Evolutionary conservation across 2,888 invertebrate genomes (phyloP).

Genomic region (Teleiodes luculella): DNA sequence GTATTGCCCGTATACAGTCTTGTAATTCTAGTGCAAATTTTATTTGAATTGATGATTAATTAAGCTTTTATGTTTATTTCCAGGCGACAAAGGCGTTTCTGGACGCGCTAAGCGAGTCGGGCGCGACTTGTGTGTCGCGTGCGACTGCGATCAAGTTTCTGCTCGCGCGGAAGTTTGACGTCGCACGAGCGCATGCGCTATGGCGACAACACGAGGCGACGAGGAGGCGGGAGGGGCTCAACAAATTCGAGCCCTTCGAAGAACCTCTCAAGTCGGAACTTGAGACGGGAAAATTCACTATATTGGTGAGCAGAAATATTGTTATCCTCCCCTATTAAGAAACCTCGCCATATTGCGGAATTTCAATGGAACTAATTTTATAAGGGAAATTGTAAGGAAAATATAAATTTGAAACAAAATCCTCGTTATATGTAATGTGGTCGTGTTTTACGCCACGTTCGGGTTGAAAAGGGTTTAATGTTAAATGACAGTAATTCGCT

Average conservation of each 20-base stretch:
- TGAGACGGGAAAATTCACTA: conserved; percentile 96
- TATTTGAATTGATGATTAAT: no score
- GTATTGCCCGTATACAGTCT: no score
- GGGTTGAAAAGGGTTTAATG: no score
- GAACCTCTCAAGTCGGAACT: conserved; percentile 92
- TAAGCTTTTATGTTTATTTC: conserved; percentile 30
- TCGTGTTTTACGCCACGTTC: no score
- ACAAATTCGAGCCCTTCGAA: conserved; percentile 87
- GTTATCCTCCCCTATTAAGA: no score
- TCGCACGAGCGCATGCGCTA: conserved; percentile 91
- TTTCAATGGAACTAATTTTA: no score
- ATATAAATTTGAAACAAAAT: no score
- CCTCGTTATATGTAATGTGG: no score
- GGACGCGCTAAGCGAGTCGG: conserved; percentile 83
- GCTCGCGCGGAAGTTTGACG: conserved; percentile 96
- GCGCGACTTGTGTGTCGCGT: conserved; percentile 81
- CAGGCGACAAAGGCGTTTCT: conserved; percentile 91
- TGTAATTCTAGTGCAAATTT: no score
- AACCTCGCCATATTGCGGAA: no score
- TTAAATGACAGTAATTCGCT: background rate
- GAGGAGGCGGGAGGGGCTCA: conserved; percentile 90
- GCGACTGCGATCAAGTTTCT: conserved; percentile 95
- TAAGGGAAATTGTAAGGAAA: no score
- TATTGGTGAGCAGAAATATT: conserved; percentile 83
- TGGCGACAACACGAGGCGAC: conserved; percentile 96